Evolutionary conservation across 2,113 vertebrate species (phyloP).

Genomic region (Sylvietta virens): DNA sequence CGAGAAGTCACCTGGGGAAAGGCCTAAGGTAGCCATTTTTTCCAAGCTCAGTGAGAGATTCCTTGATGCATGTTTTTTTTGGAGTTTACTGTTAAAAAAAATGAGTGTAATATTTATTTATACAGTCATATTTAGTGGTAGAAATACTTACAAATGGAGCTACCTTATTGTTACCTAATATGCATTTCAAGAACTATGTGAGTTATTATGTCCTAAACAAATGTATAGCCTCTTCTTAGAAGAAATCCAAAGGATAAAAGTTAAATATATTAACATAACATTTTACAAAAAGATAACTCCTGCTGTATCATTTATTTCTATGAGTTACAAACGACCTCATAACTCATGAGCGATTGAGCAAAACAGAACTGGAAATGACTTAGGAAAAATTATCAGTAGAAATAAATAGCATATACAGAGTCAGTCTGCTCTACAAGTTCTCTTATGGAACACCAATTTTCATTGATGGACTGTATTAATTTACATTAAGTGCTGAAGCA

Average conservation of each 20-base stretch:
- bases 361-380: background rate
- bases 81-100: background rate
- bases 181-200: background rate
- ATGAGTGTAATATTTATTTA: background rate
- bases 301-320: background rate
- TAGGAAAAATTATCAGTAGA: background rate
- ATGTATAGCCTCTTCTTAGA: background rate
- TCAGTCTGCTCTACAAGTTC: background rate
- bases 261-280: background rate
- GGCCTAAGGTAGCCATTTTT: background rate
- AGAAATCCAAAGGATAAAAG: background rate
- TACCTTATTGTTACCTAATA: background rate
- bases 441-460: background rate
- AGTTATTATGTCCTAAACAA: background rate
- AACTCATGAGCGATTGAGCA: slow-evolving; percentile 13
- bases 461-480: background rate
- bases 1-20: background rate
- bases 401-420: background rate
- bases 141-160: background rate
- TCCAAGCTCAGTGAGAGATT: background rate
- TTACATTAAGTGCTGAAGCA: background rate
- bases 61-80: background rate
- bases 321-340: background rate
- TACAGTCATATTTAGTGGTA: background rate
- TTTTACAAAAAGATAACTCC: background rate